Conservation (phyloP, 2,113 vertebrate species). For the Canis aureus region DNA sequence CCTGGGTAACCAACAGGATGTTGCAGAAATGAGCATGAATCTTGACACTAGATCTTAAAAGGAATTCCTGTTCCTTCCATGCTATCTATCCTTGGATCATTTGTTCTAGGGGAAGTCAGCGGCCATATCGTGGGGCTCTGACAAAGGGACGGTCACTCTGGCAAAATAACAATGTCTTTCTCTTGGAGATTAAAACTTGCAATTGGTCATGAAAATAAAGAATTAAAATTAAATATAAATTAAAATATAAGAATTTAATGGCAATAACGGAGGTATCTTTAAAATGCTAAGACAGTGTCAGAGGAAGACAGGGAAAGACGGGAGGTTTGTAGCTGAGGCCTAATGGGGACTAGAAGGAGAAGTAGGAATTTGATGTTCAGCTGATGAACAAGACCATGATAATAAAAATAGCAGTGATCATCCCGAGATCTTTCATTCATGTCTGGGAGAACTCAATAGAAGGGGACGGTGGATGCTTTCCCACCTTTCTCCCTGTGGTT, state of each 20-base stretch:
- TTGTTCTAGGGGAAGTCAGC: background rate
- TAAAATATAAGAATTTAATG: background rate
- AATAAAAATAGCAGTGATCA: background rate
- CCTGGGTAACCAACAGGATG: background rate
- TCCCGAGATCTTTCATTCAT: background rate
- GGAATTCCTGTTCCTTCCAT: background rate
- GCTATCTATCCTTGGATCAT: background rate
- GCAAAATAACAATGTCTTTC: background rate
- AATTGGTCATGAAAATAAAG: background rate
- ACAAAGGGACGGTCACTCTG: background rate
- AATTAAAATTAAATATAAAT: background rate
- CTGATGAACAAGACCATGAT: background rate
- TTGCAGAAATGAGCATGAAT: background rate
- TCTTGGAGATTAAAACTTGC: background rate
- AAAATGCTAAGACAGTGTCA: background rate
- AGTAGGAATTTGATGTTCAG: background rate
- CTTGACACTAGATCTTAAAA: background rate
- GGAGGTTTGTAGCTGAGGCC: background rate
- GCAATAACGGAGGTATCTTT: background rate
- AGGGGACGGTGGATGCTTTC: background rate
- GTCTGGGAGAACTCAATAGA: background rate
- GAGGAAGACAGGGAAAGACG: background rate
- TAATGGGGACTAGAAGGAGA: background rate
- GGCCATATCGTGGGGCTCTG: background rate
- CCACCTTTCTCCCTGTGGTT: background rate